These are phyloP conservation scores for Nibea albiflora DNA, from an alignment of 2,113 vertebrate genomes.

Conservation along the genomic window DNA sequence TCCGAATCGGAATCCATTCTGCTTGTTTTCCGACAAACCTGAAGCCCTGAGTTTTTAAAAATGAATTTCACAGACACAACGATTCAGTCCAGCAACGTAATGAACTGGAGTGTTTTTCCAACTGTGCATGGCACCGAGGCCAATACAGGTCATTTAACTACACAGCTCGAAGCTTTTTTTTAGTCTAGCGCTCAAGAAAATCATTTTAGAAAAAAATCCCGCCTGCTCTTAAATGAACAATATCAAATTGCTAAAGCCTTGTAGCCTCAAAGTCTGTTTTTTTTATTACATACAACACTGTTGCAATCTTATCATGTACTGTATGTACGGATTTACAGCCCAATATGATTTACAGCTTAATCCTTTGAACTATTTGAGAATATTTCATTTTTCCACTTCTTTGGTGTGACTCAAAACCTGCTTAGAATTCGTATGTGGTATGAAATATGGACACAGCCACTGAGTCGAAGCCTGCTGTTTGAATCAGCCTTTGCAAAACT, in stretches of 20 bases:
- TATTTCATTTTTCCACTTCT: background rate
- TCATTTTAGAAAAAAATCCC: background rate
- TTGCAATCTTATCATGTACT: background rate
- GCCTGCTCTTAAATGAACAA: background rate
- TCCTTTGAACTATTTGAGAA: background rate
- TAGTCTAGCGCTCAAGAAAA: background rate
- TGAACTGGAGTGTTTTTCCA: background rate
- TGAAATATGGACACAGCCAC: slow-evolving; percentile 2
- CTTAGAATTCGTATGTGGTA: background rate
- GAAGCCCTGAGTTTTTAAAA: background rate
- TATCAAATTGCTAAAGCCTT: background rate
- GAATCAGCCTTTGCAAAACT: background rate
- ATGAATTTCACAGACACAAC: background rate
- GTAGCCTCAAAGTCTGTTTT: background rate
- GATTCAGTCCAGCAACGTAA: background rate
- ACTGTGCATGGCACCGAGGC: background rate
- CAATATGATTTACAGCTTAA: slow-evolving; percentile 5
- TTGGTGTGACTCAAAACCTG: background rate
- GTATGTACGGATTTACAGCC: background rate
- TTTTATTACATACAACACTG: background rate
- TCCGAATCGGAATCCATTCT: slow-evolving; percentile 15
- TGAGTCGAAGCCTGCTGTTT: background rate
- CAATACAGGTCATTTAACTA: slow-evolving; percentile 8
- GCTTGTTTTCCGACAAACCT: slow-evolving; percentile 25
- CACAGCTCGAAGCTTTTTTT: background rate